Percentiles rank a stretch among this genome's conserved stretches.
Conservation (phyloP, 2,113 vertebrate genomes). For the Hemiscyllium ocellatum region DNA sequence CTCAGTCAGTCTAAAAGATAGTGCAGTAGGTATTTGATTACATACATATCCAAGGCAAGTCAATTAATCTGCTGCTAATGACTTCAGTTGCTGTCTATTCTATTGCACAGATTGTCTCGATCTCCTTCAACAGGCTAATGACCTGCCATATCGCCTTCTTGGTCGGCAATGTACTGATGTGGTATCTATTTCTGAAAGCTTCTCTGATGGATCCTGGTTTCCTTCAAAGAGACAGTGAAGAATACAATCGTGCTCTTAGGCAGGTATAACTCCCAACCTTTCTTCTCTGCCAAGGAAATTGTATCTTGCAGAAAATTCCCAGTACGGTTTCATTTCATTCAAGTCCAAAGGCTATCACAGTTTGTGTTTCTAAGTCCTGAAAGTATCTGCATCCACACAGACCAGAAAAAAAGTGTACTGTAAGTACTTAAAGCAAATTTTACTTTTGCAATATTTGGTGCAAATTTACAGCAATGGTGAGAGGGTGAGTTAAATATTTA, state of each 20-base stretch:
- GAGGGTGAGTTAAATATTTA: neutral
- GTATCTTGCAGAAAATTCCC: neutral
- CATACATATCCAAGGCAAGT: neutral
- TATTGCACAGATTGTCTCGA: constrained; percentile 40
- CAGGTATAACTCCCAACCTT: constrained; percentile 37
- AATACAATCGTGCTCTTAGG: constrained; percentile 44
- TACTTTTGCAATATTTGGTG: neutral
- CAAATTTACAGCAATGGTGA: neutral
- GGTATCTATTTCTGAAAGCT: constrained; percentile 47
- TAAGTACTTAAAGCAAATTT: neutral
- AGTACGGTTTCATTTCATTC: neutral
- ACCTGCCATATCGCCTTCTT: constrained; percentile 43
- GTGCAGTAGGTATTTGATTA: neutral
- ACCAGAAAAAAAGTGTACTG: neutral
- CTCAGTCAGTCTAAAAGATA: neutral
- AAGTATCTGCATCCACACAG: neutral
- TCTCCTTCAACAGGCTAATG: constrained; percentile 41
- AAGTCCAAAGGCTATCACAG: neutral
- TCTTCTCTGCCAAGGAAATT: neutral
- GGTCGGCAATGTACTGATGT: constrained; percentile 42
- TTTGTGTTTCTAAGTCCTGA: neutral
- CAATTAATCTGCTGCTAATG: constrained; percentile 29
- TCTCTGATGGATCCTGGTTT: constrained; percentile 44
- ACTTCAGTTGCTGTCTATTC: constrained; percentile 34
- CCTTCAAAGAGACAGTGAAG: constrained; percentile 43